phyloP scores from a whole-genome alignment of 2,888 invertebrate genomes.

The Acanthosepion lycidas region DNA sequence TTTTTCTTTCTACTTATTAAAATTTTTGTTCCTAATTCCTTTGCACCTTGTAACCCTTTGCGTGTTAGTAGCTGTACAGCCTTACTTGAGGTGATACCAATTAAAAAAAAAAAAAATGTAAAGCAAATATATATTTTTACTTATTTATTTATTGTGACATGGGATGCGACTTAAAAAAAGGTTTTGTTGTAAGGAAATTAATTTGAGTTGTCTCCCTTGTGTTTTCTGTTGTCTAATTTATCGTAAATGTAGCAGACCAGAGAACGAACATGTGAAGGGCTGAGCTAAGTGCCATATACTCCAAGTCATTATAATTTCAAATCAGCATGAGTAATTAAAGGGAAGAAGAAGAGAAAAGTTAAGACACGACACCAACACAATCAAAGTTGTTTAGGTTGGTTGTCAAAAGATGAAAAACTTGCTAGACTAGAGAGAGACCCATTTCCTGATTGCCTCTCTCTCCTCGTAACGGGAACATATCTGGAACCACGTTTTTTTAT shows the following conservation, averaged over 20 bases:
- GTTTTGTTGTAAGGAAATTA: neutral
- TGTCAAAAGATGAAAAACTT: neutral
- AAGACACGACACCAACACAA: neutral
- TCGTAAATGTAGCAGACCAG: neutral
- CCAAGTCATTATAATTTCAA: too few species aligned
- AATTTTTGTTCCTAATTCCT: too few species aligned
- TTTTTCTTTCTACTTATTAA: too few species aligned
- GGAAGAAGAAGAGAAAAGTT: neutral
- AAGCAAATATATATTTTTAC: too few species aligned
- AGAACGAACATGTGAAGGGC: too few species aligned
- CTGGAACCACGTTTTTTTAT: neutral
- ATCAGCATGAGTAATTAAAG: neutral
- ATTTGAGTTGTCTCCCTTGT: constrained; percentile 21
- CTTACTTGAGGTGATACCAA: too few species aligned
- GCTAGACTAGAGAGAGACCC: neutral
- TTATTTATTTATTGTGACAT: too few species aligned
- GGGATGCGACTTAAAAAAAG: too few species aligned
- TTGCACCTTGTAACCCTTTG: too few species aligned
- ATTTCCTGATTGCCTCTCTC: neutral
- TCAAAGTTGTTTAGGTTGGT: neutral
- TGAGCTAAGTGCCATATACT: too few species aligned
- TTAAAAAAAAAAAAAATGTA: too few species aligned
- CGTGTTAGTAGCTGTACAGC: too few species aligned
- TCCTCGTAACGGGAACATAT: neutral
- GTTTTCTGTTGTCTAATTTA: neutral